Conservation (phyloP, 2,797 vertebrate species). For the Typhlichthys eigenmanni region DNA sequence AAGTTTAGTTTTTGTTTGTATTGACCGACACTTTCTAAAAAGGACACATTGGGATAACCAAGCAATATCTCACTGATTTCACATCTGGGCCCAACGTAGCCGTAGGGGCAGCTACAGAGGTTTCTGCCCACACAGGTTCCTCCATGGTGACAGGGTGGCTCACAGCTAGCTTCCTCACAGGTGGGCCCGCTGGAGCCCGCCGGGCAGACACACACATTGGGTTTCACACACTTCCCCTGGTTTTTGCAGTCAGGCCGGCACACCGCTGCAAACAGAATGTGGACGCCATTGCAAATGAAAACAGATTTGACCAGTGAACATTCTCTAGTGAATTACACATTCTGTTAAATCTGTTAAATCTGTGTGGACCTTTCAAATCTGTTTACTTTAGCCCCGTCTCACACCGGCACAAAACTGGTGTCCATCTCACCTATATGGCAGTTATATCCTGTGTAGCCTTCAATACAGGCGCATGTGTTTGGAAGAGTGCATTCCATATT, state of each 20-base stretch:
- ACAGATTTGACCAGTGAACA: no score
- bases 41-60: not conserved
- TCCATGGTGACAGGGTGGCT: slow-evolving; percentile 84
- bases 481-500: slow-evolving; percentile 87
- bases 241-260: slow-evolving; percentile 90
- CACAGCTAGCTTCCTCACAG: slow-evolving; percentile 87
- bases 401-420: no score
- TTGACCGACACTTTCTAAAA: not conserved
- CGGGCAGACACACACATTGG: slow-evolving; percentile 83
- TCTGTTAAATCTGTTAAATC: not conserved
- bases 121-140: slow-evolving; percentile 85
- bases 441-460: slow-evolving; percentile 84
- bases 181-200: slow-evolving; percentile 78
- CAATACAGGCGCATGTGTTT: slow-evolving; percentile 86
- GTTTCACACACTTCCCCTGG: slow-evolving; percentile 84
- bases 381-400: no score
- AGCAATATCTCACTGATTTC: slow-evolving; percentile 83
- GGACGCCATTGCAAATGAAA: not conserved
- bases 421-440: slow-evolving; percentile 83
- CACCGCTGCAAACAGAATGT: slow-evolving; percentile 73
- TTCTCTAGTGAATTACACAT: no score
- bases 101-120: slow-evolving; percentile 88
- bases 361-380: no score
- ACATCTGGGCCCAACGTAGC: slow-evolving; percentile 89
- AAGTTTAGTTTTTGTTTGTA: not conserved